Percentiles rank a stretch among this genome's conserved stretches.
phyloP scores from a whole-genome alignment of 1,140 invertebrate genomes.

The Melitaea cinxia region DNA sequence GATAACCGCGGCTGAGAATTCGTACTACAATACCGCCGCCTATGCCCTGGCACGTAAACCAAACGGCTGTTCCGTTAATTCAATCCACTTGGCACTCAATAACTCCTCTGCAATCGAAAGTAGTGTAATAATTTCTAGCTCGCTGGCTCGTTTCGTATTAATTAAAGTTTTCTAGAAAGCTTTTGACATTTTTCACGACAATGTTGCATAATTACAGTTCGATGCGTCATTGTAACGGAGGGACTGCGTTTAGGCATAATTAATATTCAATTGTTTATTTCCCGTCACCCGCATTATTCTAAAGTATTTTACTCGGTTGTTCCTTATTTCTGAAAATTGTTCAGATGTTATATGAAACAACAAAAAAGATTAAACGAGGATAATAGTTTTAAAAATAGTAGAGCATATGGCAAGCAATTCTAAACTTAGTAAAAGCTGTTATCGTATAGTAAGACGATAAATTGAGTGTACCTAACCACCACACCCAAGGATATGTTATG shows the following conservation, averaged over 20 bases:
- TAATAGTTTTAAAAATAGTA: too few relatives aligned
- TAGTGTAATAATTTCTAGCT: slow-evolving; percentile 65
- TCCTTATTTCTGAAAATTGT: neutral
- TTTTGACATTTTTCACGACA: slow-evolving; percentile 23
- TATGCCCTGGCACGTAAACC: slow-evolving; percentile 61
- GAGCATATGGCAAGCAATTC: neutral
- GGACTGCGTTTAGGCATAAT: slow-evolving; percentile 13
- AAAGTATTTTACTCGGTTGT: neutral
- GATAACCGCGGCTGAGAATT: slow-evolving; percentile 71
- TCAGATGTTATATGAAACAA: neutral
- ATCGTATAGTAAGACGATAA: slow-evolving; percentile 33
- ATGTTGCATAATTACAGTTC: slow-evolving; percentile 25
- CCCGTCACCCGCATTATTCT: slow-evolving; percentile 32
- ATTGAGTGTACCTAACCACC: slow-evolving; percentile 49
- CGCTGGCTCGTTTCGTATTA: slow-evolving; percentile 35
- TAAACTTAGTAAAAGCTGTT: neutral
- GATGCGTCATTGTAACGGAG: slow-evolving; percentile 13
- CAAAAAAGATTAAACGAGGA: neutral
- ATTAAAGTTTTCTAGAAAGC: slow-evolving; percentile 35
- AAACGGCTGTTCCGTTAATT: slow-evolving; percentile 66
- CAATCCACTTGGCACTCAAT: slow-evolving; percentile 75
- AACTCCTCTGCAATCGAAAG: slow-evolving; percentile 61
- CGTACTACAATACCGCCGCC: slow-evolving; percentile 64
- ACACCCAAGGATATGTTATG: slow-evolving; percentile 72
- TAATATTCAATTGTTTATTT: slow-evolving; percentile 27